Evolutionary conservation across 2,888 invertebrate species (phyloP).

Genomic region (Ceratothoa steindachneri): DNA sequence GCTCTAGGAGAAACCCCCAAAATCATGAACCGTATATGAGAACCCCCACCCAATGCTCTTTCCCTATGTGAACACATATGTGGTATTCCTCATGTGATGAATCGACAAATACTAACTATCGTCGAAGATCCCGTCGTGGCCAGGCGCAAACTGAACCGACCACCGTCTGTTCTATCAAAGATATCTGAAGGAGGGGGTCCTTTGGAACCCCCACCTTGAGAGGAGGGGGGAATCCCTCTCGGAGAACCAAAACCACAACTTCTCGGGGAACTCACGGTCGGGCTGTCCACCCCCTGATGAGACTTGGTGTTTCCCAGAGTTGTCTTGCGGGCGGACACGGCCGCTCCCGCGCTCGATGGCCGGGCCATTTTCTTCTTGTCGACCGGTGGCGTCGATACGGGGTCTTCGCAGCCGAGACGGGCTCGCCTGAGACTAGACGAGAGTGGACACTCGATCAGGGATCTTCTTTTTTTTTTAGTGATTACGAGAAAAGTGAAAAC

Average conservation of each 20-base stretch:
- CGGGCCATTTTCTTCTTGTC: conserved; percentile 28
- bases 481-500: neutral
- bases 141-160: conserved; percentile 39
- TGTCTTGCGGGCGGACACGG: neutral
- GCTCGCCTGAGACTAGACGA: conserved; percentile 33
- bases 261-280: neutral
- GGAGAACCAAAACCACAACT: neutral
- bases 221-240: neutral
- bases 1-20: no score
- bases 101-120: conserved; percentile 5
- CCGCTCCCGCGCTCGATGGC: conserved; percentile 33
- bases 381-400: conserved; percentile 5
- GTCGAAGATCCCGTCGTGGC: conserved; percentile 25
- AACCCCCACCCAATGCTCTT: no score
- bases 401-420: conserved; percentile 28
- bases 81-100: neutral
- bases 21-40: no score
- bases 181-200: conserved; percentile 5
- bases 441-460: no score
- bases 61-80: no score
- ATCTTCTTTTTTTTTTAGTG: neutral
- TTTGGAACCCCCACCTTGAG: neutral
- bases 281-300: neutral
- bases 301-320: neutral
- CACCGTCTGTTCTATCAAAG: conserved; percentile 43